Conservation (phyloP, 2,888 invertebrate genomes). For the Harpagoxenus sublaevis region DNA sequence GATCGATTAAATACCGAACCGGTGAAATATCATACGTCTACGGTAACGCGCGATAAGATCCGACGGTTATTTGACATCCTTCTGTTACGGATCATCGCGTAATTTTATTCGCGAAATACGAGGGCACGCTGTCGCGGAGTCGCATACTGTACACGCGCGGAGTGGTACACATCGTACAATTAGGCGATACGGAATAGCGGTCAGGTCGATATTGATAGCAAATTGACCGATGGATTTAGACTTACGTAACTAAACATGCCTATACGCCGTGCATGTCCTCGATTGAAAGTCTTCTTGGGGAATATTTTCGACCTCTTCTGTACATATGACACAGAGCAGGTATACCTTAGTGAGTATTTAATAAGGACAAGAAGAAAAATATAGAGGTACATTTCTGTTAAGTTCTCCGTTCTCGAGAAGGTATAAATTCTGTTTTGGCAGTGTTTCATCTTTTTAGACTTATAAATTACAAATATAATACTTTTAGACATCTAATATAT, state of each 20-base stretch:
- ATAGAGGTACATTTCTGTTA: background rate
- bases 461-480: background rate
- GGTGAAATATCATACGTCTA: constrained; percentile 50
- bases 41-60: constrained; percentile 35
- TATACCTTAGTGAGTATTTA: background rate
- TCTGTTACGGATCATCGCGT: constrained; percentile 34
- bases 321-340: too few relatives aligned
- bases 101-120: constrained; percentile 45
- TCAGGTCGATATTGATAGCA: constrained; percentile 38
- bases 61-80: constrained; percentile 48
- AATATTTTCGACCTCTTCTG: constrained; percentile 59
- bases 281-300: constrained; percentile 66
- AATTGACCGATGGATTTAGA: constrained; percentile 60
- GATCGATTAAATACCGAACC: constrained; percentile 49
- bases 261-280: constrained; percentile 62
- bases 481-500: background rate
- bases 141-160: background rate
- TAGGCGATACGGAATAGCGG: constrained; percentile 39
- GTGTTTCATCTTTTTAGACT: background rate
- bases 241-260: constrained; percentile 67
- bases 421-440: background rate
- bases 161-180: constrained; percentile 23
- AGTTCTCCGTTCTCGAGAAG: background rate
- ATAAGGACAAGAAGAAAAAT: background rate
- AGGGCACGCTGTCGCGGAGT: constrained; percentile 9